Percentiles rank a stretch among this genome's conserved stretches.
phyloP scores from a whole-genome alignment of 2,797 vertebrate genomes.

The Phoebastria nigripes region DNA sequence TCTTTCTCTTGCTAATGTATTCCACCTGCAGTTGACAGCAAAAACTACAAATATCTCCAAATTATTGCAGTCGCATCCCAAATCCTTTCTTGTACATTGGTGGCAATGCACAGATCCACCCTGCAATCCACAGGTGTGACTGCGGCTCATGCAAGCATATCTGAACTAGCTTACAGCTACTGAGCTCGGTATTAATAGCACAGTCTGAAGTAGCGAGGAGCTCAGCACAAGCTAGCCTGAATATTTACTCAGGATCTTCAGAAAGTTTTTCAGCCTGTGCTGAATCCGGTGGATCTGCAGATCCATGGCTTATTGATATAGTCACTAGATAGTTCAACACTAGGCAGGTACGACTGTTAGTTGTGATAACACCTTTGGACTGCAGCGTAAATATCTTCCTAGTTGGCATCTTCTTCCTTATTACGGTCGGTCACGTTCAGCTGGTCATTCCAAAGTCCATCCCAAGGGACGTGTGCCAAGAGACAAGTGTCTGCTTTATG shows the following conservation, averaged over 20 bases:
- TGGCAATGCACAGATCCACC: neutral
- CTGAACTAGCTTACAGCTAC: neutral
- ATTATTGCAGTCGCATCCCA: neutral
- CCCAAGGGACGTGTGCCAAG: neutral
- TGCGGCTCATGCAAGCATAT: fast-evolving
- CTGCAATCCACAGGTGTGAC: neutral
- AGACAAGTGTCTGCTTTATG: neutral
- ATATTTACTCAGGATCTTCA: neutral
- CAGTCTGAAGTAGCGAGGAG: neutral
- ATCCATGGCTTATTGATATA: fast-evolving
- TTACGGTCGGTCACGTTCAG: neutral
- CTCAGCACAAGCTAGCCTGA: neutral
- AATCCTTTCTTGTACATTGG: neutral
- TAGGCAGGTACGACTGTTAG: neutral
- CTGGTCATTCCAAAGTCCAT: neutral
- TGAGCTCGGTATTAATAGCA: neutral
- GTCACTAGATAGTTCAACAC: neutral
- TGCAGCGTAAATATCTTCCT: neutral
- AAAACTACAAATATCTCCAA: neutral
- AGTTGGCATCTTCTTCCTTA: neutral
- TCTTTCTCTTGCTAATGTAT: neutral
- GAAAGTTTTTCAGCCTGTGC: neutral
- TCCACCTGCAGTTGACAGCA: neutral
- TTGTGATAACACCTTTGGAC: neutral
- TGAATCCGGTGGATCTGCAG: neutral